Base-by-base conservation (phyloP, 2,113 vertebrate genomes). In the Dicaeum eximium region DNA sequence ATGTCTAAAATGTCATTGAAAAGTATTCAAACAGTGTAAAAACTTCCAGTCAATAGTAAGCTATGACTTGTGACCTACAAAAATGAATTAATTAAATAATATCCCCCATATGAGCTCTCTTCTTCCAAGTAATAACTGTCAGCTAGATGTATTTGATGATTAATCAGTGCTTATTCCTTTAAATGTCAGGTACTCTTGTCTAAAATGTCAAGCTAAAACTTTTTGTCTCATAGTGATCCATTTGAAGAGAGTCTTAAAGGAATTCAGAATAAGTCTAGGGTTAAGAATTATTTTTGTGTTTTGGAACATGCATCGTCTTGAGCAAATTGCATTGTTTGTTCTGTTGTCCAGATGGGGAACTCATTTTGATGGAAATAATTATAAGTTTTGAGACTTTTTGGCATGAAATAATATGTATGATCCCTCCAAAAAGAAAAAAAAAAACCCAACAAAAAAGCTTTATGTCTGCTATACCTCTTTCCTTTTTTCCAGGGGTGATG, bases 131-230 rank as follows among this genome's bases (percentile, higher is more conserved):
- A 78, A 67, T 93, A 86, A 38, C 64, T 83, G 75, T 83, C 88
- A 95, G 30, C 15, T 74, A 90, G 82, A 88, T 45, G 56, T 79
- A 91, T 88, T 92, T 77, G 85, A 67, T 92, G 72, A 90, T 90
- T 94, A 93, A 86, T 92, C 71, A 86, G 72, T 71, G 37, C 60
- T 92, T 95, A 50, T 88, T 93, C 71, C 72, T 78, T 96, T 88
- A 95, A 94, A 96, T 93, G 86, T 94, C 82, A 96, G 40, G 56
- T 90, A 54, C 44, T 90, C 27, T 33, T 71, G 56, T 94, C 93
- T 94, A 81, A 97, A 96, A 95, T 83, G 90, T 92, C 77, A 91
- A 50, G 31, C 25, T 91, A 69, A 67, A 93, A 33, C 61, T 92
- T 84, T 92, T 71, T 70, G 25, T 88, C 81, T 73, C 93, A 17